Conservation (phyloP, 2,888 invertebrate genomes). For the Podotricha telesiphe region DNA sequence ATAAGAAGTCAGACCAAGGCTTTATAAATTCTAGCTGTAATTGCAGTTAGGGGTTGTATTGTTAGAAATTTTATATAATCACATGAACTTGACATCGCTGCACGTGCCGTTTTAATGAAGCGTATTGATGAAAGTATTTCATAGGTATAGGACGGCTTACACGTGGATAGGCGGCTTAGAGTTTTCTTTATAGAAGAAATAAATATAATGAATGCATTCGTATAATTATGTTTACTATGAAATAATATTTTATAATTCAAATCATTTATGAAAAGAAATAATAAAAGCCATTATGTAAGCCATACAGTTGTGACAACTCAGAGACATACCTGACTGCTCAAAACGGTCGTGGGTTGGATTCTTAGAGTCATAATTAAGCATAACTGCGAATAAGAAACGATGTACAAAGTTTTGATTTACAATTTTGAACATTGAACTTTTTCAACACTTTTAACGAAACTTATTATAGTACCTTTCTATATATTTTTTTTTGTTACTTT, state of each 20-base stretch:
- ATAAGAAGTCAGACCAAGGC: neutral
- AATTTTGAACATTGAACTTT: too few relatives aligned
- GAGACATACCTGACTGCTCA: too few relatives aligned
- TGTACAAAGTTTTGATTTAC: too few relatives aligned
- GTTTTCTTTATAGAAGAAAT: conserved; percentile 3
- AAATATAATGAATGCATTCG: neutral
- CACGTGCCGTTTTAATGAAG: conserved; percentile 17
- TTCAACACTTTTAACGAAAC: too few relatives aligned
- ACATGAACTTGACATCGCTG: conserved; percentile 6
- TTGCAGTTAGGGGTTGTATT: neutral
- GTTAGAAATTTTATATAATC: conserved; percentile 12
- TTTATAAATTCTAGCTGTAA: conserved; percentile 8
- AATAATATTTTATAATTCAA: neutral
- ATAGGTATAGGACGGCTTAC: conserved; percentile 11
- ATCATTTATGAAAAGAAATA: neutral
- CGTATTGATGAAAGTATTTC: conserved; percentile 24
- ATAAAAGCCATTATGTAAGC: neutral
- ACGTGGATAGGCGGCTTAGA: conserved; percentile 9
- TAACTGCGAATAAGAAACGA: too few relatives aligned
- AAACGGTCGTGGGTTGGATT: too few relatives aligned
- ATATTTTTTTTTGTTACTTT: too few relatives aligned
- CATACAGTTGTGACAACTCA: neutral
- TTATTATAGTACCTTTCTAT: too few relatives aligned
- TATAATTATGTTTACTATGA: neutral
- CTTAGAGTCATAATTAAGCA: too few relatives aligned